phyloP scores from a whole-genome alignment of 2,113 vertebrate genomes.

The Brachyhypopomus gauderio region DNA sequence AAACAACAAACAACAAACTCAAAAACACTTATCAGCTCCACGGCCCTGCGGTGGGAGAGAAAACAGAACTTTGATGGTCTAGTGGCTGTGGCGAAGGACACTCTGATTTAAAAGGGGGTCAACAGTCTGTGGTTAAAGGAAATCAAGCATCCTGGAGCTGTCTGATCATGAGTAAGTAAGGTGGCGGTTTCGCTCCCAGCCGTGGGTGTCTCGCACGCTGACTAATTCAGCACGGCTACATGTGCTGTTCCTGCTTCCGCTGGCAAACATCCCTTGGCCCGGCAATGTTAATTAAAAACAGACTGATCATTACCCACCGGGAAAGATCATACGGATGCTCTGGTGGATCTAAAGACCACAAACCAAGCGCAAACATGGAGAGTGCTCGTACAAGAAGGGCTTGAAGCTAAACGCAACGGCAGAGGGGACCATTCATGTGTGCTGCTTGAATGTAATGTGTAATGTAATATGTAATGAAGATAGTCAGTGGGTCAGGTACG shows the following conservation, averaged over 20 bases:
- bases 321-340: constrained; percentile 60
- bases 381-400: background rate
- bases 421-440: background rate
- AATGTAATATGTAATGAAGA: too few species aligned
- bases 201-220: constrained; percentile 22
- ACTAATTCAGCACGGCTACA: constrained; percentile 34
- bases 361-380: background rate
- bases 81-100: constrained; percentile 40
- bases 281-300: constrained; percentile 75
- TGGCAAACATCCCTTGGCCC: constrained; percentile 63
- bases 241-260: constrained; percentile 43
- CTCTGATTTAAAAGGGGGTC: constrained; percentile 37
- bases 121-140: constrained; percentile 29
- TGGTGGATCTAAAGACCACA: background rate
- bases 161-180: constrained; percentile 47
- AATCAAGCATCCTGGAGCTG: constrained; percentile 41
- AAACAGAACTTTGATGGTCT: constrained; percentile 29
- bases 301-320: constrained; percentile 63
- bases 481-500: background rate
- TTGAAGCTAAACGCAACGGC: background rate
- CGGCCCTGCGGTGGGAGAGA: background rate
- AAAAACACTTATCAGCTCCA: background rate
- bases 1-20: background rate
- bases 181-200: constrained; percentile 29
- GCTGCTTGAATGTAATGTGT: background rate